Evolutionary conservation across 2,113 vertebrate genomes (phyloP).

Genomic region (Rhabdornis inornatus): DNA sequence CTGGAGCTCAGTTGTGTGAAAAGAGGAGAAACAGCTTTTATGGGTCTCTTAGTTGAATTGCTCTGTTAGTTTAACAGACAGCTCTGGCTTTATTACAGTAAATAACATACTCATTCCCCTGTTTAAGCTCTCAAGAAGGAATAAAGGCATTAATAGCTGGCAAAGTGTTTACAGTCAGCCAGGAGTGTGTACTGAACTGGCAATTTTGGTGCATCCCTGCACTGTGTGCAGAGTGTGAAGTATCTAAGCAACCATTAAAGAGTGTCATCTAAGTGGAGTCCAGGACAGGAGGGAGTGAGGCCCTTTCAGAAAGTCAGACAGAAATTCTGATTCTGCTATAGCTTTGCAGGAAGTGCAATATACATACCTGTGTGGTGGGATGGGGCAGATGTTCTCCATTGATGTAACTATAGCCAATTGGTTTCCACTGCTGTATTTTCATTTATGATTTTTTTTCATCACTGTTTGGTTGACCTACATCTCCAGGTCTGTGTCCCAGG

Average conservation of each 20-base stretch:
- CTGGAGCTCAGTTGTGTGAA: not conserved
- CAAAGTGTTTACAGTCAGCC: not conserved
- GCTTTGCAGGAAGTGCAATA: not conserved
- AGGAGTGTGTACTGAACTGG: not conserved
- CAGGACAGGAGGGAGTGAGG: not conserved
- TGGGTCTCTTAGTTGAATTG: constrained; percentile 14
- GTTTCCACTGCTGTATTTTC: not conserved
- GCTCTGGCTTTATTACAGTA: constrained; percentile 41
- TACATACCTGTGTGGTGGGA: too few relatives aligned
- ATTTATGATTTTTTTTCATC: not conserved
- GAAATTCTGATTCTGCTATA: not conserved
- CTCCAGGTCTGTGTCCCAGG: not conserved
- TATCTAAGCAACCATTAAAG: not conserved
- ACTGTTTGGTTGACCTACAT: not conserved
- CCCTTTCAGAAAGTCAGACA: not conserved
- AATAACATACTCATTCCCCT: constrained; percentile 60
- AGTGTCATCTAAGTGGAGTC: not conserved
- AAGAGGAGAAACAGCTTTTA: constrained; percentile 2
- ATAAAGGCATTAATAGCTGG: constrained; percentile 30
- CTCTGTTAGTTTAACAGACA: constrained; percentile 59
- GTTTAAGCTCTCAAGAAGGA: constrained; percentile 43
- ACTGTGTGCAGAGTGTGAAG: not conserved
- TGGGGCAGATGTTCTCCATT: not conserved
- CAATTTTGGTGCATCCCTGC: not conserved
- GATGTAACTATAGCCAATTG: not conserved